Evolutionary conservation across 2,888 invertebrate genomes (phyloP), one percentile per base, ranked within the genome.

Genomic region (Erebia aethiops): DNA sequence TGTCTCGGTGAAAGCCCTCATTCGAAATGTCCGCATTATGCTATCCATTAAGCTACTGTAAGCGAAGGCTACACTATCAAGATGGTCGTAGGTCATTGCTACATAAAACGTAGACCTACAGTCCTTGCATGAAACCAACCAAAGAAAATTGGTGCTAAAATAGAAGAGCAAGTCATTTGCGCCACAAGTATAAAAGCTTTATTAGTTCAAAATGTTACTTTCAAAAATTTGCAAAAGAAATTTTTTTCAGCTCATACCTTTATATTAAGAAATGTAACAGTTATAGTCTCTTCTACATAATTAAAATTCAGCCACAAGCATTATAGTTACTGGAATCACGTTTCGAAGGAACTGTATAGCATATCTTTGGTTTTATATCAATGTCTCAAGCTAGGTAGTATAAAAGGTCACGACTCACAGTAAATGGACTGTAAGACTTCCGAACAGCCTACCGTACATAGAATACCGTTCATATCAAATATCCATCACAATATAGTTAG

Each of bases 401-500:
- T 5, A 14, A 70, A 70, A 71, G 69, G 69, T 71, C 70, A 71
- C 21, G 56, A 43, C 46, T 70, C 72, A 69, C 13, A 35, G 26
- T 63, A 56, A 68, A 69, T 71, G 66, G 74, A 69, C 72, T 74
- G 70, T 67, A 72, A 71, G 69, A 64, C 74, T 72, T 58, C 65
- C 51, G 69, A 51, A 41, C 51, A 56, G 35, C 69, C 71, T 70
- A 74, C 26, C 18, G 51, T 57, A 69, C 51, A 54, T 51, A 64
- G 62, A 65, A 54, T 54, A 54, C 52, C 52, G 52, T 18, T 21
- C 21, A 49, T 49, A 84, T 75, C 84, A 81, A 83, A 82, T 80
- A 83, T 85, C 85, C 87, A 84, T 85, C 87, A 90, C 87, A 88
- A 77, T 78, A 82, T 78, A 82, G 64, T 70, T 72, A 70, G 58